Evolutionary conservation across 2,113 vertebrate genomes (phyloP).

Genomic region (Myotis davidii): DNA sequence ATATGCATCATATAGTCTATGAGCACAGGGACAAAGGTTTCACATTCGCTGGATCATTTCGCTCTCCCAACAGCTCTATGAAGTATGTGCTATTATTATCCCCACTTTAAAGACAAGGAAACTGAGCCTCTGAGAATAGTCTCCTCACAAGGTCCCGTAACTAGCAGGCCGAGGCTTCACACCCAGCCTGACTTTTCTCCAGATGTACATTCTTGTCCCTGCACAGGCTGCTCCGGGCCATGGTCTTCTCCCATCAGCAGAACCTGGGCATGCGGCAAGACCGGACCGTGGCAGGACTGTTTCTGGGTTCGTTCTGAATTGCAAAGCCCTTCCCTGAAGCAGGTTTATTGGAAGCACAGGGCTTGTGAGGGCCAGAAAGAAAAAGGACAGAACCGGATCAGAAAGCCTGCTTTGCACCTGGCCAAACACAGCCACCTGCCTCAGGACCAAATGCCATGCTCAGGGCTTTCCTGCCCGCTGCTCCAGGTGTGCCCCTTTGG

Average conservation of each 20-base stretch:
- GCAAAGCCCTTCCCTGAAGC: background rate
- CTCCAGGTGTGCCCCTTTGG: background rate
- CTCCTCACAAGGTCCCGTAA: background rate
- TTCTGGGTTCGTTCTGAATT: background rate
- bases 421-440: background rate
- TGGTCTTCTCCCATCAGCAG: background rate
- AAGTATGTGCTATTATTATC: background rate
- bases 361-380: background rate
- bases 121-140: background rate
- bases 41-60: background rate
- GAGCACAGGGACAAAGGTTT: background rate
- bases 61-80: background rate
- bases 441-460: fast-evolving
- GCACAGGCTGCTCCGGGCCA: background rate
- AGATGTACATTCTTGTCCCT: background rate
- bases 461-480: background rate
- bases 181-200: background rate
- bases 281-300: background rate
- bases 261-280: background rate
- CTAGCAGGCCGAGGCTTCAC: background rate
- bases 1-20: background rate
- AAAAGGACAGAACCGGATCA: background rate
- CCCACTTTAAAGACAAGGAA: background rate
- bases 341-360: background rate
- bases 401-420: background rate